phyloP scores from a whole-genome alignment of 2,888 invertebrate species.

The Volucella inflata region DNA sequence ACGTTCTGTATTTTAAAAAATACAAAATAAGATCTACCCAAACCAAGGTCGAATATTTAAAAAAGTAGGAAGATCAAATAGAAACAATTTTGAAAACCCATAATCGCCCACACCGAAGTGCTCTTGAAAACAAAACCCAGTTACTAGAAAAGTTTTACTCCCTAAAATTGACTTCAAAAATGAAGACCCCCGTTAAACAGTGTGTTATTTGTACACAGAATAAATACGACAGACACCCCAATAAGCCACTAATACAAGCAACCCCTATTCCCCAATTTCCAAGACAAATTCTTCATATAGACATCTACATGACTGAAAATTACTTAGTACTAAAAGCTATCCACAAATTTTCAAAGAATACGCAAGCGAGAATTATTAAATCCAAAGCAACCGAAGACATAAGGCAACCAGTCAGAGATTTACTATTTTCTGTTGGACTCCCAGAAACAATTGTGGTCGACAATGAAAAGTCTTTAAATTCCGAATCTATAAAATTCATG shows the following conservation, averaged over 20 bases:
- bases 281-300: constrained; percentile 37
- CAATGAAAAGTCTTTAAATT: constrained; percentile 62
- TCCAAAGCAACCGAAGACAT: constrained; percentile 50
- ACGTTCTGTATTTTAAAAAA: too few species aligned
- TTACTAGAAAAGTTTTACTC: constrained; percentile 47
- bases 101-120: too few species aligned
- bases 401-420: constrained; percentile 53
- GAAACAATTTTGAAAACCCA: too few species aligned
- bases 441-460: constrained; percentile 57
- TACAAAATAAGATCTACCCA: too few species aligned
- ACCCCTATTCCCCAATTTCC: constrained; percentile 49
- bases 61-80: rapidly evolving
- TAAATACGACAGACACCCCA: constrained; percentile 46
- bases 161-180: constrained; percentile 32
- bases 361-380: constrained; percentile 21
- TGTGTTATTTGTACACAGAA: constrained; percentile 28
- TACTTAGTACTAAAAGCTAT: constrained; percentile 49
- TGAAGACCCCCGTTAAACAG: constrained; percentile 14
- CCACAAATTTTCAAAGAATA: constrained; percentile 67
- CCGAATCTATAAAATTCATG: constrained; percentile 48
- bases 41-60: too few species aligned
- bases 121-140: constrained; percentile 6
- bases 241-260: constrained; percentile 19
- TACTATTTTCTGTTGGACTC: constrained; percentile 54
- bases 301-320: constrained; percentile 44